phyloP scores from a whole-genome alignment of 2,888 invertebrate species.

The Coenonympha glycerion region DNA sequence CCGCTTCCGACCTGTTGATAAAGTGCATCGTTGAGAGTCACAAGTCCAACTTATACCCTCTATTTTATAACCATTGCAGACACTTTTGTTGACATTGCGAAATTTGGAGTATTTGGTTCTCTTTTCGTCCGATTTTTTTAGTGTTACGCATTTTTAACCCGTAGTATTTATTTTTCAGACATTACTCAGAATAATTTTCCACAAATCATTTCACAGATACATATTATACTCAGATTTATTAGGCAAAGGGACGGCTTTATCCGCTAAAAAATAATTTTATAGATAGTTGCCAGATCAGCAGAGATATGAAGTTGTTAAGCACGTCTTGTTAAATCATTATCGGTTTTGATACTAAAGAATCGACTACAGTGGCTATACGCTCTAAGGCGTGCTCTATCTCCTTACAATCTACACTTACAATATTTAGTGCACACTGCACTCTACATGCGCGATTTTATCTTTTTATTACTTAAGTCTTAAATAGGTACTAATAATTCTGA shows the following conservation, averaged over 20 bases:
- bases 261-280: background rate
- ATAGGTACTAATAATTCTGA: background rate
- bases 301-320: slow-evolving; percentile 15
- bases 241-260: background rate
- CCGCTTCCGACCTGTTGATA: slow-evolving; percentile 55
- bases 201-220: no score
- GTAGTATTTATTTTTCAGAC: no score
- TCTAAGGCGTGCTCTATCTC: slow-evolving; percentile 25
- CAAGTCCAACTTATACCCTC: slow-evolving; percentile 6
- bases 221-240: no score
- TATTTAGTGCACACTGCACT: background rate
- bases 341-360: slow-evolving; percentile 11
- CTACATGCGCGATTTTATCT: slow-evolving; percentile 2
- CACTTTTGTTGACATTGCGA: slow-evolving; percentile 1
- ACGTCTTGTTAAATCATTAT: slow-evolving; percentile 24
- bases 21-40: slow-evolving; percentile 37
- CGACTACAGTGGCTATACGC: background rate
- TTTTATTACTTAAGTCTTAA: background rate
- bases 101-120: background rate
- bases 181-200: no score
- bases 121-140: background rate
- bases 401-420: slow-evolving; percentile 12
- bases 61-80: slow-evolving; percentile 8
- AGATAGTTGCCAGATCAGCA: background rate
- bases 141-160: background rate